Evolutionary conservation across 2,113 vertebrate genomes (phyloP).

Genomic region (Gasterosteus aculeatus): DNA sequence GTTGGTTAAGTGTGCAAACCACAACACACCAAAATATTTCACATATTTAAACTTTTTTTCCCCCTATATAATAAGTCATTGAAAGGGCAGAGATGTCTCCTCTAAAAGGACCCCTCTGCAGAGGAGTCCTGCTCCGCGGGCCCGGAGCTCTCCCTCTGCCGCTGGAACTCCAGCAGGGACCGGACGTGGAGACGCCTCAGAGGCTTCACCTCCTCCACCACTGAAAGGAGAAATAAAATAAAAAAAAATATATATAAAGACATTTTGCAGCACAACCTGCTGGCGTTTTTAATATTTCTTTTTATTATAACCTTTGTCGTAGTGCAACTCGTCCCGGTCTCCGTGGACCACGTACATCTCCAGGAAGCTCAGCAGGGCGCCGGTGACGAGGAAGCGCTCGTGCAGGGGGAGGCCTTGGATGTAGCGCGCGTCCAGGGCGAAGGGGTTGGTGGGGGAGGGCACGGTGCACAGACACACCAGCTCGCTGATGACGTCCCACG

Average conservation of each 20-base stretch:
- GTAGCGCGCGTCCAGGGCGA: conserved; percentile 82
- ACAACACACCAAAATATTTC: background rate
- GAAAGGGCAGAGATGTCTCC: background rate
- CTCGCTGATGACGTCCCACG: conserved; percentile 84
- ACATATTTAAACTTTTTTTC: background rate
- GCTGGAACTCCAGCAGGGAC: conserved; percentile 75
- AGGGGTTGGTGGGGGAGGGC: conserved; percentile 82
- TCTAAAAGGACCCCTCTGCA: background rate
- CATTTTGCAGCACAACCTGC: conserved; percentile 38
- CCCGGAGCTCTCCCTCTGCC: conserved; percentile 17
- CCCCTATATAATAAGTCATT: background rate
- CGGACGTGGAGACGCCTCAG: conserved; percentile 78
- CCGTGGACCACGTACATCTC: conserved; percentile 79
- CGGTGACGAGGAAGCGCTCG: conserved; percentile 79
- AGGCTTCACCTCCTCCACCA: conserved; percentile 79
- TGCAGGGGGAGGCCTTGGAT: conserved; percentile 78
- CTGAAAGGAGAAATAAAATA: conserved; percentile 55
- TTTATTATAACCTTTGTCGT: conserved; percentile 70
- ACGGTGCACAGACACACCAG: conserved; percentile 81
- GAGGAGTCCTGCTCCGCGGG: background rate
- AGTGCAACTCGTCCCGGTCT: conserved; percentile 76
- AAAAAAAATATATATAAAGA: background rate
- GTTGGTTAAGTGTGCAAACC: background rate
- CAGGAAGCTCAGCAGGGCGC: conserved; percentile 82
- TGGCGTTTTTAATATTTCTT: background rate